Evolutionary conservation across 2,888 invertebrate genomes (phyloP), one percentile per base, ranked within the genome.

Genomic region (Nasonia oneida): DNA sequence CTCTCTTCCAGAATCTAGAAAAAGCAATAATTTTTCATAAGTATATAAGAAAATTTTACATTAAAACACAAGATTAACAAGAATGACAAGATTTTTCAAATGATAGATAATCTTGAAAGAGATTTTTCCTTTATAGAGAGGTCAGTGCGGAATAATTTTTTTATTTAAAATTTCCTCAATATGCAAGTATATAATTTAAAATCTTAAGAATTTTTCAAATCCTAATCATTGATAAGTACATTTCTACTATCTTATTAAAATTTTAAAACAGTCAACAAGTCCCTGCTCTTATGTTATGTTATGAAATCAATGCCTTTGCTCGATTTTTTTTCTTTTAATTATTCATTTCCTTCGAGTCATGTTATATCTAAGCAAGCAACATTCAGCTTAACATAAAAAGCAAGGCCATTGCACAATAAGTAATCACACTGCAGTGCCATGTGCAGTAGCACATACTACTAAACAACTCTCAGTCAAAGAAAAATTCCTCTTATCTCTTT

Each of bases 1-100:
- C 96, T 64, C 94, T 92, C 73, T 94, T 93, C 96, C 96, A 96
- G 83, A 95, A 92, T 88, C 95, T 95, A 87, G 33, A 84, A 85
- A 82, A 15, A 80, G 8, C n/a, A n/a, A n/a, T n/a, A 23, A 18
- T 53, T 53, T 18, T 18, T 2, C 12, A 47, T 47, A 47, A 2
- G 47, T 47, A 47, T 10, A 47, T 12, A 47, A 47, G 12, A 12
- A 12, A 47, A 47, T 47, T 12, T 47, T 47, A 12, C 47, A 47
- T 47, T 12, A 47, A 47, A 47, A 47, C 47, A 47, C 0, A 47
- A 47, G 47, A 47, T 47, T 12, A 3, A 47, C 47, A 47, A 47
- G 10, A 47, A 47, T 47, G 12, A 47, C 12, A 47, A 47, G 8
- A 47, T 47, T 53, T 18, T 53, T 18, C 6, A 42, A 42, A 42